Evolutionary conservation across 2,113 vertebrate species (phyloP), one percentile per base, ranked within the genome.

Genomic region (Podarcis muralis): DNA sequence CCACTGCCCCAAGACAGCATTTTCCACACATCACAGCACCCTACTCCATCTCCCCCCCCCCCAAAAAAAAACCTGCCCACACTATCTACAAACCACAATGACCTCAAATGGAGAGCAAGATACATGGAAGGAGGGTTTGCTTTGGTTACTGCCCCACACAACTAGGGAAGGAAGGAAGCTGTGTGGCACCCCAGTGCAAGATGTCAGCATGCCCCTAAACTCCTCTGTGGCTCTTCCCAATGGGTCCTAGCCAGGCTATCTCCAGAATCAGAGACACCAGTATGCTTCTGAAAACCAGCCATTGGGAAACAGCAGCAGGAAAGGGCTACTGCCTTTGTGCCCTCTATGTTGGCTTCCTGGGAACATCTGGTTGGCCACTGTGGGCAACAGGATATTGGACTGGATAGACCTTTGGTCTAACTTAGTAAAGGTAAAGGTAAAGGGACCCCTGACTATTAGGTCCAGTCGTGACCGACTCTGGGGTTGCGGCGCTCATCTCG

Each of bases 11-110:
- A 88, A 84, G 81, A 57, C 62, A 83, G 87, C 23, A 48, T 40
- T 88, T 88, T 69, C 40, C n/a, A 78, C 81, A 84, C 81, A 69
- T 71, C 81, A 53, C 48, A 84, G 62, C 74, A 78, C 40, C 72
- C 72, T 20, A 6, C 74, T 40, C 75, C 81, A 57, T 78, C 74
- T 40, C 9, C 48, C 48, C 48, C 1, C 23, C 35, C 35, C 35
- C 35, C 2, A 37, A 37, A 43, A 43, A 27, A n/a, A 59, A n/a
- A n/a, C n/a, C n/a, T 59, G 48, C 48, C 78, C 25, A 57, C 32
- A 69, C 43, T 37, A 20, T 27, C 72, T 59, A 76, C 15, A 53
- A 48, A 48, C 8, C 37, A 53, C 59, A 30, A 8, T 77, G 57
- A 81, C 74, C 62, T 6, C 53, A 74, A 74, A 37, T 48, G 43